Conservation (phyloP, 2,797 vertebrate species). For the Okamejei kenojei region DNA sequence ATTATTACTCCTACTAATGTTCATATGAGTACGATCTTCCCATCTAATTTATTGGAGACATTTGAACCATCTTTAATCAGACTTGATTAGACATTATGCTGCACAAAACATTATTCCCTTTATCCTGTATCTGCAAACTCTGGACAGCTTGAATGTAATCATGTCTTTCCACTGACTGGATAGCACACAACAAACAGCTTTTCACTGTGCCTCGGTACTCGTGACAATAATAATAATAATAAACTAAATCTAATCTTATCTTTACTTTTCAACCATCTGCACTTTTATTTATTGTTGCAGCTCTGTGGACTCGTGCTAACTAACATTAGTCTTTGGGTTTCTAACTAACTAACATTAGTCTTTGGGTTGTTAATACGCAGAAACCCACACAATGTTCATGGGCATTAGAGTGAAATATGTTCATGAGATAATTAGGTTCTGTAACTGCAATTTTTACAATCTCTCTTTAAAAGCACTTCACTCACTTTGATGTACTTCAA, state of each 20-base stretch:
- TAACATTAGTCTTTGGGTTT: not conserved
- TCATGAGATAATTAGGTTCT: slow-evolving; percentile 6
- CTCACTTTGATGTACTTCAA: not conserved
- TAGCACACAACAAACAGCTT: too few species aligned
- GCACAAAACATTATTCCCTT: too few species aligned
- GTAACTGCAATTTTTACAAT: not conserved
- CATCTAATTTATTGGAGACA: too few species aligned
- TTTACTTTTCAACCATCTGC: slow-evolving; percentile 10
- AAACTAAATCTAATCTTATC: not conserved
- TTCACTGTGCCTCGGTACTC: too few species aligned
- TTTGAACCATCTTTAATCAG: too few species aligned
- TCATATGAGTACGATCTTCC: too few species aligned
- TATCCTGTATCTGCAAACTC: too few species aligned
- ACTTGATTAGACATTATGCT: too few species aligned
- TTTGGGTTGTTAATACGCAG: not conserved
- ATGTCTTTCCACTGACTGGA: too few species aligned
- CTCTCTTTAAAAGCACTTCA: not conserved
- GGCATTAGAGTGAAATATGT: not conserved
- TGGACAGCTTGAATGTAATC: too few species aligned
- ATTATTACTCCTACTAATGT: too few species aligned
- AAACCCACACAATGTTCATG: not conserved
- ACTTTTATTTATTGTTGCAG: not conserved
- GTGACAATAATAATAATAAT: too few species aligned
- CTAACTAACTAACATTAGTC: not conserved
- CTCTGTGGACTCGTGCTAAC: slow-evolving; percentile 8